Evolutionary conservation across 2,113 vertebrate genomes (phyloP).

Genomic region (Microtus pennsylvanicus): DNA sequence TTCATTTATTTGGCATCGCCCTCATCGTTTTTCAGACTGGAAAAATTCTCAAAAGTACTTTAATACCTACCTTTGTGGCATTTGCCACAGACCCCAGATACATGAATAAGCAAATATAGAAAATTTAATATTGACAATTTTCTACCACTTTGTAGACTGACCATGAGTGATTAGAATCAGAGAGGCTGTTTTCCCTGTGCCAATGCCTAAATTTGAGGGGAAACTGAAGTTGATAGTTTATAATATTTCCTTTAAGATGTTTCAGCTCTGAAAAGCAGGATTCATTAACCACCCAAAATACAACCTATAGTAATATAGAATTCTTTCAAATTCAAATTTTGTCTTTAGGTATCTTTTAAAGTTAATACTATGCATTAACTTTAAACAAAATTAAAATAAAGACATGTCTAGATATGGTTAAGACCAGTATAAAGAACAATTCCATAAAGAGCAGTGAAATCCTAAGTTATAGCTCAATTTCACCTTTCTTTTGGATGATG

Average conservation of each 20-base stretch:
- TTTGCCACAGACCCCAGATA: not conserved
- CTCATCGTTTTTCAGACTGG: slow-evolving; percentile 10
- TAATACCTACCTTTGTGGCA: not conserved
- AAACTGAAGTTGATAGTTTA: not conserved
- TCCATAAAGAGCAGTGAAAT: not conserved
- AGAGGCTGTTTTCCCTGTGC: not conserved
- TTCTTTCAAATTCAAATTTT: not conserved
- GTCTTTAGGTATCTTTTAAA: not conserved
- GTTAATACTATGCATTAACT: not conserved
- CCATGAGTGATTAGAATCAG: not conserved
- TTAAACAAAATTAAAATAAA: not conserved
- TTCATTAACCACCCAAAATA: not conserved
- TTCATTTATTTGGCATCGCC: slow-evolving; percentile 72
- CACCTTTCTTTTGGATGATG: not conserved
- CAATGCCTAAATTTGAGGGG: not conserved
- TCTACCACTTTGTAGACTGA: not conserved
- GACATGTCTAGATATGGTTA: not conserved
- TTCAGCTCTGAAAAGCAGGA: not conserved
- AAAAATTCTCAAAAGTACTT: slow-evolving; percentile 29
- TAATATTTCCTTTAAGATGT: not conserved
- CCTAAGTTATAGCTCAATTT: not conserved
- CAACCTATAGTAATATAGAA: not conserved
- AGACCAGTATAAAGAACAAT: not conserved
- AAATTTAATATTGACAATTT: not conserved
- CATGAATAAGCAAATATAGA: not conserved